Conservation (phyloP, 2,797 vertebrate genomes). For the Micrastur ruficollis region DNA sequence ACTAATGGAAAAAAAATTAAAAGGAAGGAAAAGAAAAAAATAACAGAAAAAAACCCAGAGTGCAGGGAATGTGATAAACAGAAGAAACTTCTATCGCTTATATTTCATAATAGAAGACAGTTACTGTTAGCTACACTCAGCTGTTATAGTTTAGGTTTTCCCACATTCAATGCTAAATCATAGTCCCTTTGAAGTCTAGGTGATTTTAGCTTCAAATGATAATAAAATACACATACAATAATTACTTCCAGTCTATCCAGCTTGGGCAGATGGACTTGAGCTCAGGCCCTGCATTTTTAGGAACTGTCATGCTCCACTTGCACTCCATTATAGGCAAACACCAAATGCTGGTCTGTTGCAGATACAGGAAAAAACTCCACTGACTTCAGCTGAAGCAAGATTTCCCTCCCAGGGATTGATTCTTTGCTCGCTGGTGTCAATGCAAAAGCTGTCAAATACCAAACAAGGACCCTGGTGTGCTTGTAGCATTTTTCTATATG, state of each 20-base stretch:
- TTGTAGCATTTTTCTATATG: background rate
- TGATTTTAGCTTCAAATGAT: background rate
- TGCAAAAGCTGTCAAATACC: background rate
- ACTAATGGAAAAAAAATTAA: background rate
- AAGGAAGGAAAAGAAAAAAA: background rate
- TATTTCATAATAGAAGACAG: background rate
- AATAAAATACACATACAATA: background rate
- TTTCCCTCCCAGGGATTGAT: background rate
- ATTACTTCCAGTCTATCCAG: background rate
- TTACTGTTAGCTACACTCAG: background rate
- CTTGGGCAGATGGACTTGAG: background rate
- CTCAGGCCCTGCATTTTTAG: background rate
- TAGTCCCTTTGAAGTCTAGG: background rate
- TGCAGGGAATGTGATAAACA: background rate
- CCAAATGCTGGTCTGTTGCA: background rate
- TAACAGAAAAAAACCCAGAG: background rate
- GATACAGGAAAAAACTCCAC: background rate
- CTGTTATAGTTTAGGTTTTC: background rate
- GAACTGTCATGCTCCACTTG: background rate
- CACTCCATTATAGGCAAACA: background rate
- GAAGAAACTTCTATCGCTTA: background rate
- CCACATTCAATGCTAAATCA: background rate
- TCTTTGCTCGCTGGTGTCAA: background rate
- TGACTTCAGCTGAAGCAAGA: background rate
- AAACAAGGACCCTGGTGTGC: background rate